Base-by-base conservation (phyloP, 2,113 vertebrate genomes). In the Dendrocopos noguchii region DNA sequence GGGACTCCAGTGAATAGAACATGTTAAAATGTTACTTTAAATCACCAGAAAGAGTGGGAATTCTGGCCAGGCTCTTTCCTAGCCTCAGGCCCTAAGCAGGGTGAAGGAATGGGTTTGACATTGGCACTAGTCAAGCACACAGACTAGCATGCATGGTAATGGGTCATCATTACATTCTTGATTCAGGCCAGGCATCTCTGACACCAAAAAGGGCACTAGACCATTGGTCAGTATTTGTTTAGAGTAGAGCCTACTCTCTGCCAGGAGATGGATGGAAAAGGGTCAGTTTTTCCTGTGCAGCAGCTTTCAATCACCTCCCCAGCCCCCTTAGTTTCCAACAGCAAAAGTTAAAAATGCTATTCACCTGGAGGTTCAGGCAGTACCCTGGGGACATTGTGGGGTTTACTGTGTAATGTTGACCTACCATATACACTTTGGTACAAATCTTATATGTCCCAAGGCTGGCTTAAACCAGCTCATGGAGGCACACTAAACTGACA, bases 21-120 rank as follows among this genome's bases (percentile, higher is more conserved):
- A 71, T 8, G 64, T 85, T 87, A 87, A 92, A 88, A 74, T 31
- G 70, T 68, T 92, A 56, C 77, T 92, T 90, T 89, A 70, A 73
- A 89, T 94, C 80, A 92, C 79, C 78, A 87, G 74, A 85, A 92
- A 61, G 86, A 90, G 66, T 80, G 65, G 56, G 60, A 95, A 91
- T 88, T 95, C 42, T 92, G 93, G 85, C 83, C 77, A 46, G 56
- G 46, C 70, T 88, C 85, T 86, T 82, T 88, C 61, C 44, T 84
- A 74, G 68, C 89, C 84, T 85, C 60, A 63, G 82, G 91, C 55
- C 52, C 76, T 88, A 79, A 63, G 79, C 70, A 87, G 82, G 65
- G 53, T 74, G 82, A 91, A 39, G 72, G 84, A 96, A 65, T 75
- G 84, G 47, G 39, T 83, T 68, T 94, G 89, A 89, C 89, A 61